Conservation (phyloP, 2,888 invertebrate genomes). For the Clusia tigrina region DNA sequence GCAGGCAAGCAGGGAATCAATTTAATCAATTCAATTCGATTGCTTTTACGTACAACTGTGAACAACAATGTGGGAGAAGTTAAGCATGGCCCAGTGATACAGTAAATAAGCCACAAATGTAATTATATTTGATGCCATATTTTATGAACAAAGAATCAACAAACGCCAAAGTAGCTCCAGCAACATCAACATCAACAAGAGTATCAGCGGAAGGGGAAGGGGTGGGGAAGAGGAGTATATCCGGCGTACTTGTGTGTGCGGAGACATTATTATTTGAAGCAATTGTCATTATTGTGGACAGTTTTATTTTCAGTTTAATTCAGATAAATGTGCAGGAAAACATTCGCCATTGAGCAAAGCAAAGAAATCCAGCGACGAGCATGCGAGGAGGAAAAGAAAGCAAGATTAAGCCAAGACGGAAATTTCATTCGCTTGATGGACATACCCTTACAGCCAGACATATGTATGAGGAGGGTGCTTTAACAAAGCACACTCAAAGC, state of each 20-base stretch:
- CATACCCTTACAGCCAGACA: too few relatives aligned
- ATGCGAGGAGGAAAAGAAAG: neutral
- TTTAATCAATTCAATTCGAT: neutral
- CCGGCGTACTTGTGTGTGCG: neutral
- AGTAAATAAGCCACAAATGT: too few relatives aligned
- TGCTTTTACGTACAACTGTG: conserved; percentile 7
- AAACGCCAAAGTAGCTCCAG: conserved; percentile 9
- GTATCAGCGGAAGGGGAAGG: neutral
- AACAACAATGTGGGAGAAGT: too few relatives aligned
- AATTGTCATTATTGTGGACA: conserved; percentile 6
- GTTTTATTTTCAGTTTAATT: neutral
- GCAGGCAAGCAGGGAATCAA: neutral
- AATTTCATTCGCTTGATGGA: conserved; percentile 9
- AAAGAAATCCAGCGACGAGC: conserved; percentile 10
- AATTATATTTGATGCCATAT: conserved; percentile 30
- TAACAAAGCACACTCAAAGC: too few relatives aligned
- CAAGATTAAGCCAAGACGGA: conserved; percentile 11
- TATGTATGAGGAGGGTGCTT: too few relatives aligned
- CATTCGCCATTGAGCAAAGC: conserved; percentile 15
- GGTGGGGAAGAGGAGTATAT: neutral
- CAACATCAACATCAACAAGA: conserved; percentile 9
- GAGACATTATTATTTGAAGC: conserved; percentile 2
- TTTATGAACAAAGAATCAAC: conserved; percentile 15
- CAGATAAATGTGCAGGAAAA: conserved; percentile 1
- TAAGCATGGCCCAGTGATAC: too few relatives aligned